Base-by-base conservation (phyloP, 2,797 vertebrate species). In the Epinephelus malabaricus region DNA sequence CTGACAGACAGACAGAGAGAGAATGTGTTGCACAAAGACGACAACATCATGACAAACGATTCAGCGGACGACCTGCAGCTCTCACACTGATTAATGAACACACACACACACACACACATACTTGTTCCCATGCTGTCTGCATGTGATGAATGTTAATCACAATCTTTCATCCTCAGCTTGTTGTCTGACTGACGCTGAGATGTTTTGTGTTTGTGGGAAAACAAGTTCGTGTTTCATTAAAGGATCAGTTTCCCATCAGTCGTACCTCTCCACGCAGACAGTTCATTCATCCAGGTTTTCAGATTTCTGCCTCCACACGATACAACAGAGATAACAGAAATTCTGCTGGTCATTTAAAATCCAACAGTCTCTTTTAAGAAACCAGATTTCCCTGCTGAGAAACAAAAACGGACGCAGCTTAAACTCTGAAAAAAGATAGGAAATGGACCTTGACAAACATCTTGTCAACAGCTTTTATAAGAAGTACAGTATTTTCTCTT, bases 91-190 rank as follows among this genome's bases (percentile, higher is more conserved):
- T 73, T 51, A 76, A 82, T 65, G 64, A 17, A 62, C 38, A 56
- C 66, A 69, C 65, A 61, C n/a, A n/a, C 53, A 62, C 63, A 70
- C 60, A 73, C 43, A 62, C 71, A 59, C 83, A 65, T 59, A 49
- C 54, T 58, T 11, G 75, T 86, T 84, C 78, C 79, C 82, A 82
- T 56, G 82, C 55, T 25, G 69, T 74, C 77, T 21, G 59, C 60
- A 45, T 69, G 78, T 74, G 80, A 77, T 88, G 86, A 85, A 85
- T 87, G 71, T 68, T 83, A 62, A 85, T 76, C 63, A 67, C 47
- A 21, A 60, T 77, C 68, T 51, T 66, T 73, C 76, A 62, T 46
- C 63, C 51, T 19, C 81, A 7, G 18, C 6, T 49, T 18, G 15
- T 47, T 30, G 23, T 79, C 65, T 14, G 0, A 14, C 7, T 34